Base-by-base conservation (phyloP, 2,113 vertebrate genomes). In the Triplophysa tibetana region DNA sequence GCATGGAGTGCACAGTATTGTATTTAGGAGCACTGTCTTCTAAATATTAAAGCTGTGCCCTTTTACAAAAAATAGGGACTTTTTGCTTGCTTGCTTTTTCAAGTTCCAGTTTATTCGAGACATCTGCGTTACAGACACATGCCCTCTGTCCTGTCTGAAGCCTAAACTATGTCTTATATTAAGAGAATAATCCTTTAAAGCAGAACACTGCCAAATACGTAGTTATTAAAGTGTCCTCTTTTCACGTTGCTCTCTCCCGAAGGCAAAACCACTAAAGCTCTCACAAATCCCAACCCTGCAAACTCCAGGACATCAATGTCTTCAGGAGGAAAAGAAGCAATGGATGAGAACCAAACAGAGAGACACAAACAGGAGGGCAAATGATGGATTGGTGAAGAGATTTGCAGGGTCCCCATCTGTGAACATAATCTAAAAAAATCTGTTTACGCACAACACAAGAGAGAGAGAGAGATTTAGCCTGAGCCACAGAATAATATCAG, bases 361-460 rank as follows among this genome's bases (percentile, higher is more conserved):
- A 52, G 21, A 72, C 19, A 72, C 19, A 77, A 82, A 63, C 86
- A 64, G 80, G 75, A 69, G 13, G 43, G 21, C 72, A 61, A 80
- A 78, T n/a, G 83, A 78, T 80, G 79, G 84, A 87, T 85, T 85
- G 85, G 26, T 65, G 70, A 77, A 83, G 85, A 89, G 88, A 90
- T 88, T 88, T 89, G 76, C 63, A 0, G 45, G 58, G 79, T 86
- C 84, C 90, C 90, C 90, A 91, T 93, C 90, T 92, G 90, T 86
- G 87, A 85, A 81, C 69, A 60, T 90, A 89, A 91, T 92, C 89
- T 50, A 78, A 87, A 82, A 87, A 89, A 90, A 78, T 85, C 77
- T 85, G 81, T 88, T 85, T 85, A 81, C 58, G 60, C 19, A 9
- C 41, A 38, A 38, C 33, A 38, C 33, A 38, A 65, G 72, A 68